Percentiles rank a stretch among this genome's conserved stretches.
Conservation (phyloP, 1,140 invertebrate genomes). For the Drosophila burlai region DNA sequence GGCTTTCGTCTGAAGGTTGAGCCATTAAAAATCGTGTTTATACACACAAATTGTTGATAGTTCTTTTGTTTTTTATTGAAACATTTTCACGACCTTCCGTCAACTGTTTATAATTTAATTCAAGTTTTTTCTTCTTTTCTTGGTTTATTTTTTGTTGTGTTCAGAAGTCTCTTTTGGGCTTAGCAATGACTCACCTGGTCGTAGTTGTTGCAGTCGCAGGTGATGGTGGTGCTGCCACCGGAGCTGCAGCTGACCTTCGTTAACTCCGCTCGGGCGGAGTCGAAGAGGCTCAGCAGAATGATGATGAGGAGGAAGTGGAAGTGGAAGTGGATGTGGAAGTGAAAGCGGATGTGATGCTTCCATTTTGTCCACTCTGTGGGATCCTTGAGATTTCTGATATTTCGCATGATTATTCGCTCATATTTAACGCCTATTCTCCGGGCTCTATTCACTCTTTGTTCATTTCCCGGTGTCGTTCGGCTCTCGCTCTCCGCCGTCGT, state of each 20-base stretch:
- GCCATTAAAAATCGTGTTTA: constrained; percentile 17
- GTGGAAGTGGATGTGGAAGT: not conserved
- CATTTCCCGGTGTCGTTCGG: constrained; percentile 19
- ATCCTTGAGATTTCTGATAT: constrained; percentile 76
- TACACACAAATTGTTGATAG: constrained; percentile 1
- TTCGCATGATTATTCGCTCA: constrained; percentile 66
- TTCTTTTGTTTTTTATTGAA: not conserved
- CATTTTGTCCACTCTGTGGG: constrained; percentile 44
- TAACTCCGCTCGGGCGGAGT: constrained; percentile 5
- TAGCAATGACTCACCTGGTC: constrained; percentile 63
- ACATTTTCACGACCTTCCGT: not conserved
- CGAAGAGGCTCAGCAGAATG: not conserved
- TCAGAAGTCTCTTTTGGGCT: not conserved
- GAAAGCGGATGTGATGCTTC: not conserved
- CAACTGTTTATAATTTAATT: constrained; percentile 10
- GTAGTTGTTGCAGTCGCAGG: constrained; percentile 74
- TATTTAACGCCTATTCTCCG: constrained; percentile 33
- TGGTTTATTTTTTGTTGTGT: not conserved
- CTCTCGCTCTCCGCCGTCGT: constrained; percentile 3
- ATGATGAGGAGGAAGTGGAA: not conserved
- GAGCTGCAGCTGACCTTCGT: constrained; percentile 72
- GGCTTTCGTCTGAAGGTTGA: constrained; percentile 14
- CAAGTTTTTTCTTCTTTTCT: not conserved
- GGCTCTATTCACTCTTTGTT: constrained; percentile 39
- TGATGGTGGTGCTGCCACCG: constrained; percentile 68